Evolutionary conservation across 2,888 invertebrate genomes (phyloP).

Genomic region (Glaucopsyche alexis): DNA sequence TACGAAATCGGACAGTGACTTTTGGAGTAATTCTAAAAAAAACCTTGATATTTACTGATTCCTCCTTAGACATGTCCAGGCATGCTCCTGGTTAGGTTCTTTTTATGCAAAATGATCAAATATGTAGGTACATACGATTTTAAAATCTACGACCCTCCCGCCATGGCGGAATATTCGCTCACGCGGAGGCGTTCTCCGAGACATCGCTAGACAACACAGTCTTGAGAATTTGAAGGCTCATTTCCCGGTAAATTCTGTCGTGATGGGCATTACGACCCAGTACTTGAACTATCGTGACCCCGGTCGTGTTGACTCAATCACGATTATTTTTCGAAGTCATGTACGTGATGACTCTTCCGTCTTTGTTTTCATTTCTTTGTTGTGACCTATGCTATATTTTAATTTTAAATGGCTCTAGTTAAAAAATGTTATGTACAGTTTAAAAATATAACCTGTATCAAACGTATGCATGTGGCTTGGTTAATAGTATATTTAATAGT

Average conservation of each 20-base stretch:
- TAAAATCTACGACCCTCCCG: too few relatives aligned
- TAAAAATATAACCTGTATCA: neutral
- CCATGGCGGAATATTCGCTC: too few relatives aligned
- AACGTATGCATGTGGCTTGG: neutral
- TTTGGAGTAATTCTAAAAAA: too few relatives aligned
- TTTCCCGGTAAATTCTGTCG: conserved; percentile 40
- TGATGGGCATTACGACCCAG: conserved; percentile 48
- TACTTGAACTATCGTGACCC: conserved; percentile 46
- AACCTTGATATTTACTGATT: too few relatives aligned
- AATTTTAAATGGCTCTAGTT: neutral
- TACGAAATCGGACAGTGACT: too few relatives aligned
- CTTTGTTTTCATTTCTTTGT: conserved; percentile 28
- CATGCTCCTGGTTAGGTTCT: too few relatives aligned
- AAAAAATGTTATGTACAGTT: neutral
- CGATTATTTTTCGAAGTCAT: conserved; percentile 38
- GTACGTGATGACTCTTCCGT: conserved; percentile 22
- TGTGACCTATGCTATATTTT: neutral
- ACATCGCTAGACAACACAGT: neutral
- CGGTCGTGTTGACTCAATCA: conserved; percentile 46
- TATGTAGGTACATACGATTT: too few relatives aligned
- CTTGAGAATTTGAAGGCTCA: conserved; percentile 2
- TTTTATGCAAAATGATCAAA: too few relatives aligned
- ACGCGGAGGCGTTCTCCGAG: too few relatives aligned
- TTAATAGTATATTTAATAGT: neutral
- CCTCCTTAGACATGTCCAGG: too few relatives aligned